Percentiles rank a stretch among this genome's conserved stretches.
phyloP scores from a whole-genome alignment of 1,140 invertebrate genomes.

The Dinoponera quadriceps region DNA sequence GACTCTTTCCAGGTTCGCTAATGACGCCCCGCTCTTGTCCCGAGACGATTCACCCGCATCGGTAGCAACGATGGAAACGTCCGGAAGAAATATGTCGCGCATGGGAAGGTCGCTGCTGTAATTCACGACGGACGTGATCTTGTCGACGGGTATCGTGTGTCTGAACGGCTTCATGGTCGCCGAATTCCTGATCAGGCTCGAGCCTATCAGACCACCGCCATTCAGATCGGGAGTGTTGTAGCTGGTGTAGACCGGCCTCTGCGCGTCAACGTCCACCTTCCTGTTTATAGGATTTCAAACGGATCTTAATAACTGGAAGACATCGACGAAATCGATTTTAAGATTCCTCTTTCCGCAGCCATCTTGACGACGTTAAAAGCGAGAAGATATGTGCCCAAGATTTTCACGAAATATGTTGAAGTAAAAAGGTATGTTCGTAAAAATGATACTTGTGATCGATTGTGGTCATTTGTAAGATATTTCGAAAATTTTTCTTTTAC shows the following conservation, averaged over 20 bases:
- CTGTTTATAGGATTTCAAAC: too few species aligned
- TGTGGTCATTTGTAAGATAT: too few species aligned
- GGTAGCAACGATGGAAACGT: background rate
- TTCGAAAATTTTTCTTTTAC: too few species aligned
- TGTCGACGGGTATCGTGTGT: conserved; percentile 89
- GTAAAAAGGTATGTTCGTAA: too few species aligned
- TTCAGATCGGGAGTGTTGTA: conserved; percentile 88
- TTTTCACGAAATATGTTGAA: too few species aligned
- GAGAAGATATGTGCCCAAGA: too few species aligned
- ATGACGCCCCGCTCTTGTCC: background rate
- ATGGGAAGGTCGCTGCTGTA: background rate
- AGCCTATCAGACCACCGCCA: conserved; percentile 76
- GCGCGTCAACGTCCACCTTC: conserved; percentile 57
- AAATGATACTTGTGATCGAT: too few species aligned
- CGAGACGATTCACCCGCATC: background rate
- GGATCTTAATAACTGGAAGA: too few species aligned
- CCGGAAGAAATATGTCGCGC: background rate
- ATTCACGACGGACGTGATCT: conserved; percentile 84
- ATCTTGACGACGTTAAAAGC: too few species aligned
- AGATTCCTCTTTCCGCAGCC: too few species aligned
- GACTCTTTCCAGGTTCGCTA: conserved; percentile 65
- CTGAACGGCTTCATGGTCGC: conserved; percentile 83
- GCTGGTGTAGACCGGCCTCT: conserved; percentile 88
- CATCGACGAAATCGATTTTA: too few species aligned
- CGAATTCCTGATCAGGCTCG: conserved; percentile 79